These are phyloP conservation scores for Bettongia penicillata DNA, from an alignment of 2,113 vertebrate genomes.

Conservation along the genomic window DNA sequence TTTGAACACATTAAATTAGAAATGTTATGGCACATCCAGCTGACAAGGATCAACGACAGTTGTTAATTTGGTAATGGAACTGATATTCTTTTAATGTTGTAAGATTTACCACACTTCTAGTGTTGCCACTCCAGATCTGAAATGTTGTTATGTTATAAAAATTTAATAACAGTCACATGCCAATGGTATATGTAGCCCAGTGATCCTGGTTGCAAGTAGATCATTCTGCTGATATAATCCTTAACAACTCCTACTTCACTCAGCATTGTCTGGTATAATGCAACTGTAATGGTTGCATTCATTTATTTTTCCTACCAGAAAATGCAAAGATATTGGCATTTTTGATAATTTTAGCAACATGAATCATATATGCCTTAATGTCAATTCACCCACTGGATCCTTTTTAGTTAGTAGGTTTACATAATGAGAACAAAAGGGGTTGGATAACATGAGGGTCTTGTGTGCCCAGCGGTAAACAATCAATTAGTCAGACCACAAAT, in stretches of 20 bases:
- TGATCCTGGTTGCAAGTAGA: not conserved
- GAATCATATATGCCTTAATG: not conserved
- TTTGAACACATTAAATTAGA: not conserved
- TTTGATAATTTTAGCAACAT: not conserved
- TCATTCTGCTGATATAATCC: not conserved
- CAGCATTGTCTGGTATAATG: not conserved
- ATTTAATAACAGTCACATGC: not conserved
- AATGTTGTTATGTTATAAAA: not conserved
- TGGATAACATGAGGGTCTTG: not conserved
- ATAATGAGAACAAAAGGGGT: not conserved
- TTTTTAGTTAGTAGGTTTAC: not conserved
- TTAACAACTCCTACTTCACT: not conserved
- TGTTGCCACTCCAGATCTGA: not conserved
- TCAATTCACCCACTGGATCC: not conserved
- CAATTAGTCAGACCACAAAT: not conserved
- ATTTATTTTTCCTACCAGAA: not conserved
- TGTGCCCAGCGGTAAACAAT: not conserved
- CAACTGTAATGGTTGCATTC: not conserved
- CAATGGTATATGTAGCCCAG: not conserved
- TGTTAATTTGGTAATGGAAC: not conserved
- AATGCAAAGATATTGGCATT: not conserved
- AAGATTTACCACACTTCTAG: not conserved
- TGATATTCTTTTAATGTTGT: not conserved
- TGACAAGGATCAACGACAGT: not conserved
- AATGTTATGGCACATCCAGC: not conserved